Base-by-base conservation (phyloP, 1,140 invertebrate genomes). In the Coelopa frigida region DNA sequence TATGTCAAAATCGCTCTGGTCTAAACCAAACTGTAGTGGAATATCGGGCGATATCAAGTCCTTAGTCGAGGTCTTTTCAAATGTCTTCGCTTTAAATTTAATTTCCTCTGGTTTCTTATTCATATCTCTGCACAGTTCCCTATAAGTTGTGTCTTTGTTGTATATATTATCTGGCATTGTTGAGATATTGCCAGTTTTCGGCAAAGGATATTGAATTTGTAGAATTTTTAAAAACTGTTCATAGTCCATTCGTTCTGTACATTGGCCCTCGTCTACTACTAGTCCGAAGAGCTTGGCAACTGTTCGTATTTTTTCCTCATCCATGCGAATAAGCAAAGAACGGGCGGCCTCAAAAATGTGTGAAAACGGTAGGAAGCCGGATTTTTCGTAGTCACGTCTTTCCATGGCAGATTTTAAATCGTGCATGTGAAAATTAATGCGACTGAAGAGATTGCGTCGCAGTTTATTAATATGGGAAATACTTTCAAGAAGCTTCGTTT, bases 91-190 rank as follows among this genome's bases (percentile, higher is more conserved):
- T 26, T 39, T 33, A 1, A 12, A 29, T 14, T n/a, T n/a, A n/a
- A n/a, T 41, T n/a, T 45, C 21, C 1, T n/a, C 29, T 12, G 41
- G 40, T 17, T 47, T 17, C 32, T 55, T 64, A 1, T 42, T 12
- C 1, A 42, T 48, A 50, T 64, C 61, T 6, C 42, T 20, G 26
- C 61, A 64, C 14, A 64, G 41, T 7, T 55, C 12, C 0, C 57
- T 51, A 46, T 64, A 64, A 7, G 53, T 59, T 3, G 61, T 64
- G 6, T 58, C 46, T 46, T 59, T 52, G 4, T 44, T 49, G 8
- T 51, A 43, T 2, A 35, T 10, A 46, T 49, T 46, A 2, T 39
- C 7, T 22, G 51, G 49, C 4, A 36, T 39, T 2, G 27, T 42
- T 0, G 46, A 56, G 17, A 55, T 49, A 22, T 41, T 52, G 1